phyloP scores from a whole-genome alignment of 2,888 invertebrate genomes.

The Willowsia nigromaculata region DNA sequence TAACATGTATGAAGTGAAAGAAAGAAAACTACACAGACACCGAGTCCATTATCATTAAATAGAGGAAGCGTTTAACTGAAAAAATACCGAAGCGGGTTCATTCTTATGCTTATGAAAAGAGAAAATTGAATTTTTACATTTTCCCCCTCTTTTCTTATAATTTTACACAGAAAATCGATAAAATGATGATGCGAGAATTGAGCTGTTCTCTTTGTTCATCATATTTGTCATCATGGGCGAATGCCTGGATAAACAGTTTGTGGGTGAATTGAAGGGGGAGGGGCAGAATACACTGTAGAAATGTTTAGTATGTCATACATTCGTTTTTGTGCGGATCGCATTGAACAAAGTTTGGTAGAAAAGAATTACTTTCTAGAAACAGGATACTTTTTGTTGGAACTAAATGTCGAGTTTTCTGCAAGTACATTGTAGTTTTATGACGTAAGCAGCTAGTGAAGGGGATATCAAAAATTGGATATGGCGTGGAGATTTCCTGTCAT shows the following conservation, averaged over 20 bases:
- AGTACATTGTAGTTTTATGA: too few relatives aligned
- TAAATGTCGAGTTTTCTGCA: too few relatives aligned
- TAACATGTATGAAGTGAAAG: conserved; percentile 47
- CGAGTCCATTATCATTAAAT: background rate
- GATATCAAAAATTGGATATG: too few relatives aligned
- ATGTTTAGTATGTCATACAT: background rate
- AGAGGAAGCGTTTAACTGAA: conserved; percentile 14
- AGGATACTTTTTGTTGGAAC: too few relatives aligned
- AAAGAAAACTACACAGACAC: background rate
- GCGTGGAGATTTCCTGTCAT: too few relatives aligned
- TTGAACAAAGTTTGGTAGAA: background rate
- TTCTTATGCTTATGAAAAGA: conserved; percentile 37
- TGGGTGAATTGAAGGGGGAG: background rate
- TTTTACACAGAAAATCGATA: conserved; percentile 49
- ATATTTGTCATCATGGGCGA: background rate
- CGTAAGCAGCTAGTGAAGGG: too few relatives aligned
- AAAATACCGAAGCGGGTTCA: conserved; percentile 28
- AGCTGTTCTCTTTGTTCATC: background rate
- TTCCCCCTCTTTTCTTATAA: background rate
- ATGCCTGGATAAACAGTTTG: background rate
- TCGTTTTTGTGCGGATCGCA: background rate
- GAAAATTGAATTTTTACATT: conserved; percentile 36
- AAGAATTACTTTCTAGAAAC: background rate
- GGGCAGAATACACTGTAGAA: background rate
- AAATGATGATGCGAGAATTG: background rate